Conservation (phyloP, 2,113 vertebrate genomes). For the western clawed frog (Xenopus tropicalis) region DNA sequence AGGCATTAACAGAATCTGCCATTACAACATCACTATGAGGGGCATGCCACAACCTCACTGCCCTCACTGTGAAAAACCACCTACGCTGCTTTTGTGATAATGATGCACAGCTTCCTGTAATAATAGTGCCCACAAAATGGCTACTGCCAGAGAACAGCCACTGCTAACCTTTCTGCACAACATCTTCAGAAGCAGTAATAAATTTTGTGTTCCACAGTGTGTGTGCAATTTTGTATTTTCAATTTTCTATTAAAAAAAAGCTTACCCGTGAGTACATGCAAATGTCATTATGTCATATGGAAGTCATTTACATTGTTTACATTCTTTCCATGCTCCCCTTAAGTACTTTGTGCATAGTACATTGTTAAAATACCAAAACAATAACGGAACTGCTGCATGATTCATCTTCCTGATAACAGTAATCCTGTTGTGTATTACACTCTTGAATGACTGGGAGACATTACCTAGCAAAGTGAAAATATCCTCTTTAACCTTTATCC, state of each 20-base stretch:
- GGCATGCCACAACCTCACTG: no score
- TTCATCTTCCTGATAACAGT: conserved; percentile 4
- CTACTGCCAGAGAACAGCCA: no score
- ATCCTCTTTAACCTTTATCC: background rate
- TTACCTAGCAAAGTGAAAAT: background rate
- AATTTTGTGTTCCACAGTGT: no score
- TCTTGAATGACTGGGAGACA: background rate
- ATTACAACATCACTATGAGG: no score
- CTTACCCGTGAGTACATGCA: background rate
- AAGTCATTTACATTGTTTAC: conserved; percentile 32
- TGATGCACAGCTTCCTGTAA: no score
- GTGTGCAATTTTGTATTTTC: background rate
- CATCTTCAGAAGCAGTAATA: no score
- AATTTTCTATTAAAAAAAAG: conserved; percentile 4
- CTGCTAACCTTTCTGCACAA: no score
- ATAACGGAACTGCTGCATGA: background rate
- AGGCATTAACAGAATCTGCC: no score
- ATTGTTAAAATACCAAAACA: conserved; percentile 27
- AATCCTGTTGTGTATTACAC: background rate
- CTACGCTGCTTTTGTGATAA: no score
- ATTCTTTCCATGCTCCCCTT: conserved; percentile 13
- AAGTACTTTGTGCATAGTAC: conserved; percentile 13
- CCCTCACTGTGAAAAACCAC: no score
- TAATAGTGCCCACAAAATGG: no score
- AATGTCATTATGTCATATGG: conserved; percentile 14